These are phyloP conservation scores for Eubucco bourcierii DNA, from an alignment of 2,113 vertebrate genomes.

Conservation along the genomic window DNA sequence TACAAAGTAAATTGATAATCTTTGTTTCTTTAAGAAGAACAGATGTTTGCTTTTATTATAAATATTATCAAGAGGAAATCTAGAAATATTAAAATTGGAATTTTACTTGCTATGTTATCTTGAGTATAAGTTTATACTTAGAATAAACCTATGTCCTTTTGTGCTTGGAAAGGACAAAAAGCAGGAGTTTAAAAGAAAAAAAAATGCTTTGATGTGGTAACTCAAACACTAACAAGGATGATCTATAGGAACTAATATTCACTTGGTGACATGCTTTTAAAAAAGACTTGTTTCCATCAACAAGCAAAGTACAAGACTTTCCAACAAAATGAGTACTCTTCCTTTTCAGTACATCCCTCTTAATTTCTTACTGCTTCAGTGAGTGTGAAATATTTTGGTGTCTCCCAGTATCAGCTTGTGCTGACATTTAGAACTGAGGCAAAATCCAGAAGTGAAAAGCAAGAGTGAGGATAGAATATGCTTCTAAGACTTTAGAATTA, in stretches of 20 bases:
- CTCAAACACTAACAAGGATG: neutral
- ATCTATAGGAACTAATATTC: neutral
- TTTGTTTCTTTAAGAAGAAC: neutral
- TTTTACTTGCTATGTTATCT: neutral
- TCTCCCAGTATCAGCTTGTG: neutral
- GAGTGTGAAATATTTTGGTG: neutral
- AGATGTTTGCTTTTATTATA: neutral
- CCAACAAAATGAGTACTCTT: neutral
- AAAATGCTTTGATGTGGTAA: neutral
- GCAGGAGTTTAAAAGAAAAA: neutral
- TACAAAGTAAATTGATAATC: neutral
- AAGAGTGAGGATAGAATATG: neutral
- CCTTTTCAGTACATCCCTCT: neutral
- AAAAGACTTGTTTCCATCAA: neutral
- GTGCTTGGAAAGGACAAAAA: neutral
- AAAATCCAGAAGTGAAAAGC: neutral
- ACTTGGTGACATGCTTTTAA: neutral
- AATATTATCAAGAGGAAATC: neutral
- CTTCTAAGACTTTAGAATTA: neutral
- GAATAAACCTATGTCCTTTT: neutral
- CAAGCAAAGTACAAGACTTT: neutral
- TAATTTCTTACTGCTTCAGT: neutral
- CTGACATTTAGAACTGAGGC: neutral
- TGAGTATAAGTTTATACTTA: neutral
- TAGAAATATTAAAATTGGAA: neutral